phyloP scores from a whole-genome alignment of 2,888 invertebrate species.

The Xestia ashworthii region DNA sequence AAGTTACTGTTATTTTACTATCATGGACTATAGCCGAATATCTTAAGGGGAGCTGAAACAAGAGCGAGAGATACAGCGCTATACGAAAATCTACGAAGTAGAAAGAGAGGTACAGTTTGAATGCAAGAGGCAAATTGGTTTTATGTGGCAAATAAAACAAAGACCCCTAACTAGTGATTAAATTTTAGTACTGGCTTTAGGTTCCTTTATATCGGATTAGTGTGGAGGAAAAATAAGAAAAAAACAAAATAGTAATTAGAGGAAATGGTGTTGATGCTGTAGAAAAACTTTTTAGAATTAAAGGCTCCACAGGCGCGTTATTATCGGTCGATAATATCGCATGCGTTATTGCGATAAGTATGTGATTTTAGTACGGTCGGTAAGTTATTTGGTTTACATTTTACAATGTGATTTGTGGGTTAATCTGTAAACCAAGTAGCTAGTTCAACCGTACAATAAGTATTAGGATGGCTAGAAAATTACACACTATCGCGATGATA shows the following conservation, averaged over 20 bases:
- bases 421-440: too few species aligned
- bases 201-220: slow-evolving; percentile 62
- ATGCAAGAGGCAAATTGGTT: slow-evolving; percentile 65
- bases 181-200: slow-evolving; percentile 70
- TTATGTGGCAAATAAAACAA: slow-evolving; percentile 70
- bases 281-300: slow-evolving; percentile 1
- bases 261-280: slow-evolving; percentile 5
- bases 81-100: slow-evolving; percentile 5
- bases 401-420: too few species aligned
- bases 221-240: slow-evolving; percentile 44
- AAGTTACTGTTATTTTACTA: slow-evolving; percentile 69
- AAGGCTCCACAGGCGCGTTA: too few species aligned
- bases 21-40: slow-evolving; percentile 60
- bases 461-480: too few species aligned
- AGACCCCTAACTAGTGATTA: slow-evolving; percentile 69
- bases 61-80: slow-evolving; percentile 33
- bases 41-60: slow-evolving; percentile 45
- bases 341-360: too few species aligned
- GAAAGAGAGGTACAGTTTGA: slow-evolving; percentile 36
- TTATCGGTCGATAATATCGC: too few species aligned
- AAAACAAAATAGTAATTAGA: slow-evolving; percentile 49
- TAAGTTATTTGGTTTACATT: too few species aligned
- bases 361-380: too few species aligned
- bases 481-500: too few species aligned
- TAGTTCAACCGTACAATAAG: too few species aligned